Evolutionary conservation across 2,797 vertebrate genomes (phyloP).

Genomic region (Sylvilagus floridanus): DNA sequence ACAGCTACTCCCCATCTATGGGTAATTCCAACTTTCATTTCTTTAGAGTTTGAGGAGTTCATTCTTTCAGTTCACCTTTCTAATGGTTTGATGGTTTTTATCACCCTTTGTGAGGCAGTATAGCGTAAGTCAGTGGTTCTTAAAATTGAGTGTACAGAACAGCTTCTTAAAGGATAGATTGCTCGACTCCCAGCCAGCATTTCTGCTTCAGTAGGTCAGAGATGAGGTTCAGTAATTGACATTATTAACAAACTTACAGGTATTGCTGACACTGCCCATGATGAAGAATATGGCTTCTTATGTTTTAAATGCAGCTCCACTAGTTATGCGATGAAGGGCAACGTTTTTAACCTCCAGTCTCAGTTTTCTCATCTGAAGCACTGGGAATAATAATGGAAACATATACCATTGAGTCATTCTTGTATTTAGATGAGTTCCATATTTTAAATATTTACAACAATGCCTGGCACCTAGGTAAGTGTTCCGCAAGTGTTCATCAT

Average conservation of each 20-base stretch:
- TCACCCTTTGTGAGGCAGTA: neutral
- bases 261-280: neutral
- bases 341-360: neutral
- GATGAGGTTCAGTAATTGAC: neutral
- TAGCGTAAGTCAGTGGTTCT: neutral
- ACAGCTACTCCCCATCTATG: neutral
- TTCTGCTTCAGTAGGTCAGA: neutral
- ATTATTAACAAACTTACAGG: neutral
- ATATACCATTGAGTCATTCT: neutral
- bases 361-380: neutral
- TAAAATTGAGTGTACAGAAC: neutral
- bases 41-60: neutral
- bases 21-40: neutral
- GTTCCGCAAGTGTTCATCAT: neutral
- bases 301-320: neutral
- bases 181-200: accelerated
- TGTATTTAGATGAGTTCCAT: neutral
- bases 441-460: neutral
- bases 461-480: neutral
- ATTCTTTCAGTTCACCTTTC: neutral
- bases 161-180: slow-evolving; percentile 5
- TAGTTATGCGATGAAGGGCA: neutral
- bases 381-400: neutral
- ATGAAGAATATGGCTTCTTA: neutral
- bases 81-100: neutral